Base-by-base conservation (phyloP, 2,113 vertebrate genomes). In the Trinectes maculatus region DNA sequence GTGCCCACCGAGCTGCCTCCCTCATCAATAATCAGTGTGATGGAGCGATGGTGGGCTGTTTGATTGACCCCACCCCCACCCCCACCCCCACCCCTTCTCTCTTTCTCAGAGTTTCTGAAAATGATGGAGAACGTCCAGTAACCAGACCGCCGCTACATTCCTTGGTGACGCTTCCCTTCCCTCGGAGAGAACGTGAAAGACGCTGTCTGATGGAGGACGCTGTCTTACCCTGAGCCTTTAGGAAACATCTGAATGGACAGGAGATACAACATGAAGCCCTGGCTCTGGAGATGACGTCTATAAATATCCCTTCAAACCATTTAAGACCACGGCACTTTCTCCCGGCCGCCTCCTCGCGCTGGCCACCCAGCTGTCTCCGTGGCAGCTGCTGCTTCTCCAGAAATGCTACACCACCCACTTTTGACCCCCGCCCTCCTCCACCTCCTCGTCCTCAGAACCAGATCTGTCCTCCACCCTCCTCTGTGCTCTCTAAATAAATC, bases 91-190 rank as follows among this genome's bases (percentile, higher is more conserved):
- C 16, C 43, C 11, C 39, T 8, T 67, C 7, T 55, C 8, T 79
- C 13, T 64, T 18, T 28, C 53, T 80, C 86, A 94, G 90, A 93
- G 82, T 93, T 92, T 66, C 82, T 93, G 80, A 93, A 93, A 79
- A 92, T 93, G 92, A 93, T 93, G 92, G 92, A 93, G 76, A 93
- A 91, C 8, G 79, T 93, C 31, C 91, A 93, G 81, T 92, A 88
- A 85, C 39, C 44, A 80, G 21, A 39, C 39, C 62, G 34, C 61
- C 71, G 39, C 61, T 40, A 86, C 87, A 84, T 91, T 89, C 86
- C 89, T 80, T 11, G 19, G 19, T 39, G 53, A 37, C 49, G 44
- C 9, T 5, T 37, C 28, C 31, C n/a, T n/a, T n/a, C 31, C 24
- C 15, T 49, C 4, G 42, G 48, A 46, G 10, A 63, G 61, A 64